phyloP scores from a whole-genome alignment of 1,140 invertebrate genomes.

The Bombus impatiens region DNA sequence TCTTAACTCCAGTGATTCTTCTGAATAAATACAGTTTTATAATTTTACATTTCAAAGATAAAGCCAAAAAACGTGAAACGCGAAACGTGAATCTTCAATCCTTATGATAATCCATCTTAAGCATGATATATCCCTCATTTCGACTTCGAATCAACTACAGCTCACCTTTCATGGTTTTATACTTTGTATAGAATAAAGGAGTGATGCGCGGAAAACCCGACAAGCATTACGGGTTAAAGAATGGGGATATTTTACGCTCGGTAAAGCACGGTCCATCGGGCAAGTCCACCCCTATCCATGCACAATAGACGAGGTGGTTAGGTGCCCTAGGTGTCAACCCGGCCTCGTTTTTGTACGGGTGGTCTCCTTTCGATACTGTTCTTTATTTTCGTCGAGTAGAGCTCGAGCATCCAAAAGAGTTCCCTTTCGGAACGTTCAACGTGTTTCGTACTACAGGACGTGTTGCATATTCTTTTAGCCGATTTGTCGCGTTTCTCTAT shows the following conservation, averaged over 20 bases:
- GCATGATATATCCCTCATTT: constrained; percentile 14
- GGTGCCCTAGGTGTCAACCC: constrained; percentile 75
- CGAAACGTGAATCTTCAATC: neutral
- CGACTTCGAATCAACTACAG: constrained; percentile 25
- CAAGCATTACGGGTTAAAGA: constrained; percentile 78
- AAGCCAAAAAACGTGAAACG: neutral
- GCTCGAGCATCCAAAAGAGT: constrained; percentile 50
- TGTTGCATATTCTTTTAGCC: neutral
- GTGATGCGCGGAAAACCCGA: constrained; percentile 68
- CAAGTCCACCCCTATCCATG: constrained; percentile 64
- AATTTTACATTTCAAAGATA: neutral
- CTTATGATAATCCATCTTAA: neutral
- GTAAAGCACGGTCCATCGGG: constrained; percentile 76
- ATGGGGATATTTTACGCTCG: constrained; percentile 79
- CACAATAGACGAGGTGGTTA: constrained; percentile 70
- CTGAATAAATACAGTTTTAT: neutral
- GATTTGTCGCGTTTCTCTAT: neutral
- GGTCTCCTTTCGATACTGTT: constrained; percentile 63
- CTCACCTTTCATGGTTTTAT: constrained; percentile 55
- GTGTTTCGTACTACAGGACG: neutral
- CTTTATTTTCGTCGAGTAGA: constrained; percentile 53
- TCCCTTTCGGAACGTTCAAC: constrained; percentile 22
- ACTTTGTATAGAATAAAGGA: constrained; percentile 70
- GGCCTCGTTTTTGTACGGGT: constrained; percentile 73
- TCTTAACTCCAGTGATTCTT: neutral